Evolutionary conservation across 2,888 invertebrate genomes (phyloP).

Genomic region (Pycnomerus fuliginosus): DNA sequence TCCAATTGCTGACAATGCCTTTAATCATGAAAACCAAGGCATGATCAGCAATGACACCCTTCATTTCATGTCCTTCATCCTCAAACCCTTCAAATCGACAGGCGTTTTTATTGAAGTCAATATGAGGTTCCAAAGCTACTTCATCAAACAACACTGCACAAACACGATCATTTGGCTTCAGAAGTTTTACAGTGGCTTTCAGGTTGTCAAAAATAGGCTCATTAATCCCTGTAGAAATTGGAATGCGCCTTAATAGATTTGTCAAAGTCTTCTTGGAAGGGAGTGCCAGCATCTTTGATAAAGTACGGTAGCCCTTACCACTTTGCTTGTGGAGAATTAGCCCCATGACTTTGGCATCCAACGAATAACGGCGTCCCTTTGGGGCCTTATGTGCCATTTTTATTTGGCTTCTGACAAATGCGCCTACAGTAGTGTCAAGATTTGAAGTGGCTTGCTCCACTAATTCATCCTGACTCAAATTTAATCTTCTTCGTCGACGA

Average conservation of each 20-base stretch:
- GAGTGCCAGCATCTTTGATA: conserved; percentile 10
- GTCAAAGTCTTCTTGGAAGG: conserved; percentile 14
- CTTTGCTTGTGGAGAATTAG: conserved; percentile 10
- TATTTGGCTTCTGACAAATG: conserved; percentile 4
- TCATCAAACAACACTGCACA: conserved; percentile 19
- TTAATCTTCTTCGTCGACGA: too few relatives aligned
- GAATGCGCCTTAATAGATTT: conserved; percentile 6
- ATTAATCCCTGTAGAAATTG: conserved; percentile 10
- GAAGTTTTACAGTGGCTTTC: conserved; percentile 4
- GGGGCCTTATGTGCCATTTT: not conserved
- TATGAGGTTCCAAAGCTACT: conserved; percentile 8
- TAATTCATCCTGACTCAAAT: too few relatives aligned
- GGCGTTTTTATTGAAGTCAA: conserved; percentile 4
- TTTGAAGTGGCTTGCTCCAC: not conserved
- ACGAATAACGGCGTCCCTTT: conserved; percentile 2
- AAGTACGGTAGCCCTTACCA: conserved; percentile 5
- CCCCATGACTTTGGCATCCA: conserved; percentile 11
- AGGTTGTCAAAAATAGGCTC: conserved; percentile 6
- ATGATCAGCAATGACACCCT: conserved; percentile 14
- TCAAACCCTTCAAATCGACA: conserved; percentile 10
- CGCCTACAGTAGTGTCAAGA: not conserved
- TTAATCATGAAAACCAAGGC: conserved; percentile 20
- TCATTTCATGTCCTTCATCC: conserved; percentile 10
- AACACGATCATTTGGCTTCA: conserved; percentile 2
- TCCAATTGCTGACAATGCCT: conserved; percentile 17